Conservation (phyloP, 1,140 invertebrate species). For the Acromyrmex echinatior region DNA sequence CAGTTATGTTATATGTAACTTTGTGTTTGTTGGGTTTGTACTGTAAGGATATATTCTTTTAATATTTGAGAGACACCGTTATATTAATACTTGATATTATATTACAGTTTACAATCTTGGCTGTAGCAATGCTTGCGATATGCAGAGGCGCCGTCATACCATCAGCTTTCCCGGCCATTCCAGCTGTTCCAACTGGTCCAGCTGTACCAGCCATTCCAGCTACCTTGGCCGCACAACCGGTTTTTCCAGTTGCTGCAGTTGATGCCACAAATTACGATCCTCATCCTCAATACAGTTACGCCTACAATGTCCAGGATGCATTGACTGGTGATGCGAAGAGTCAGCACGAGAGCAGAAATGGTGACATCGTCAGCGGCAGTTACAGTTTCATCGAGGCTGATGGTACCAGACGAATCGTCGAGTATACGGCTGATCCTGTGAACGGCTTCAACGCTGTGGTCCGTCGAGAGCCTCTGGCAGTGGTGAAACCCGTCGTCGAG, state of each 20-base stretch:
- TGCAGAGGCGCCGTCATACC: slow-evolving; percentile 73
- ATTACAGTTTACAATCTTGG: slow-evolving; percentile 76
- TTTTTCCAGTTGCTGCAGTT: slow-evolving; percentile 57
- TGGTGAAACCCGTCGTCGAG: slow-evolving; percentile 71
- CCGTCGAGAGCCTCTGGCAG: slow-evolving; percentile 80
- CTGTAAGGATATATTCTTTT: not conserved
- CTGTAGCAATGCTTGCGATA: slow-evolving; percentile 52
- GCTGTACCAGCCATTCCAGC: slow-evolving; percentile 29
- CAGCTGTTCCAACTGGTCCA: slow-evolving; percentile 39
- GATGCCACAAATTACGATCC: slow-evolving; percentile 82
- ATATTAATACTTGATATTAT: not conserved
- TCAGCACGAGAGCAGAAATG: slow-evolving; percentile 89
- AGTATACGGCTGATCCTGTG: slow-evolving; percentile 84
- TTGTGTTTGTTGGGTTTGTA: no score
- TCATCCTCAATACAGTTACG: slow-evolving; percentile 89
- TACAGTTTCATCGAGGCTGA: slow-evolving; percentile 86
- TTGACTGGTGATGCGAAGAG: slow-evolving; percentile 90
- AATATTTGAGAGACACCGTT: not conserved
- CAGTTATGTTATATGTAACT: no score
- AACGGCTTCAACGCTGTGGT: slow-evolving; percentile 86
- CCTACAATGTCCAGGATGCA: slow-evolving; percentile 89
- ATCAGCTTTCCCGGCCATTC: slow-evolving; percentile 31
- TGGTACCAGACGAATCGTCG: slow-evolving; percentile 84
- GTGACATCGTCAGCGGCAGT: slow-evolving; percentile 87
- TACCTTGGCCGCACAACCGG: slow-evolving; percentile 51